These are phyloP conservation scores for Erebia ligea DNA, from an alignment of 2,888 invertebrate species.

Conservation along the genomic window DNA sequence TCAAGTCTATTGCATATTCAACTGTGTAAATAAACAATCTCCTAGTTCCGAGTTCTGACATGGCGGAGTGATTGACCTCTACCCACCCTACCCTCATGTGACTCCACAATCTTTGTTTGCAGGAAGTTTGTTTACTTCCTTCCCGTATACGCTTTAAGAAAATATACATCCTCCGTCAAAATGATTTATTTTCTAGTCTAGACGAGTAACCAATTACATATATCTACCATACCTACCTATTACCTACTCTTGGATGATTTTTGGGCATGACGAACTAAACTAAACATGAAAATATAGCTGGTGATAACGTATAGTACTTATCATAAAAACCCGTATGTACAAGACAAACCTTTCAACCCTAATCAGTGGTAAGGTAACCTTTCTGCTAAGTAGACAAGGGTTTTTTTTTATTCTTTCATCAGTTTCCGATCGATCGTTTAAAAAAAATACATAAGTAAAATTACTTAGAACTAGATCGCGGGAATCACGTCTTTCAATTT, in stretches of 20 bases:
- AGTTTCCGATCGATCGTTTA: no score
- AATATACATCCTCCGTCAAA: not conserved
- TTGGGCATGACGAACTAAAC: not conserved
- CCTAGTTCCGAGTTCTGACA: not conserved
- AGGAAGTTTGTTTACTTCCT: slow-evolving; percentile 14
- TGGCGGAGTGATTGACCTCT: slow-evolving; percentile 5
- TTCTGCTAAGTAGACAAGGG: no score
- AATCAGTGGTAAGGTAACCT: no score
- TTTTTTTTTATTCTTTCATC: no score
- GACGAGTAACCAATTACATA: not conserved
- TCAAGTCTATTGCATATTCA: not conserved
- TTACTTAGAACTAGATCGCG: no score
- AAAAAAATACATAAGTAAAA: no score
- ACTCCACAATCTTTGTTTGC: slow-evolving; percentile 10
- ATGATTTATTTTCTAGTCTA: not conserved
- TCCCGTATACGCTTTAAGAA: slow-evolving; percentile 1
- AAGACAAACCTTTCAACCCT: no score
- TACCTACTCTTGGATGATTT: not conserved
- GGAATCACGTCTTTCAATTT: no score
- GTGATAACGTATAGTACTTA: no score
- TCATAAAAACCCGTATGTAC: no score
- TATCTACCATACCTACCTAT: no score
- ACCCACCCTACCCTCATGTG: not conserved
- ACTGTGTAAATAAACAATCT: not conserved
- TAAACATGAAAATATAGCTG: no score